Evolutionary conservation across 2,888 invertebrate species (phyloP), one percentile per base, ranked within the genome.

Genomic region (Piscicola geometra): DNA sequence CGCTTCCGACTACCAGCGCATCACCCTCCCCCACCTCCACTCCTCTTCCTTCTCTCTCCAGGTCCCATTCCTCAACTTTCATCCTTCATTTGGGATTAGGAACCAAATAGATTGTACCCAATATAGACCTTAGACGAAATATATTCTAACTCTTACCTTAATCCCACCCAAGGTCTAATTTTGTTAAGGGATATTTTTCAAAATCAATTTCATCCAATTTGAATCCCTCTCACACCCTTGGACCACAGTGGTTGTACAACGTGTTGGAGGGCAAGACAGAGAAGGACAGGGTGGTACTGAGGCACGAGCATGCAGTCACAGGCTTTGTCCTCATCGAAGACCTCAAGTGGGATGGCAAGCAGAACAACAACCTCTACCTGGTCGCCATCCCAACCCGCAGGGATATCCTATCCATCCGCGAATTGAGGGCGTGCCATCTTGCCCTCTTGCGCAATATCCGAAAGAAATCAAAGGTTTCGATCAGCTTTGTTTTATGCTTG

Each of bases 211-310:
- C 30, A n/a, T n/a, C n/a, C n/a, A 64, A 67, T 30, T 60, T 64
- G 60, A 25, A 18, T 0, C 25, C 25, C 18, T 64, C 41, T 50
- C n/a, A 28, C 3, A 72, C 28, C 15, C 25, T 15, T 2, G 32
- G 33, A 41, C 89, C 90, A 30, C 86, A 96, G 93, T 99, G 99
- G 99, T 92, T 98, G 0, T 92, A 93, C 85, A 99, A 99, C 85
- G 94, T 99, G 78, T 85, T 99, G 74, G 92, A 94, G 76, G 93
- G 94, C 82, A 93, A 92, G 84, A 90, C 91, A 69, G 99, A 99
- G 87, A 87, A 88, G 1, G 96, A 98, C 33, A 89, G 93, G 79
- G 90, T 99, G 70, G 88, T 95, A 5, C 91, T 90, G 84, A 92
- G 93, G 84, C 92, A 94, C 85, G 81, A 88, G 3, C 90, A 93